Conservation (phyloP, 2,113 vertebrate genomes). For the Maccullochella peelii region DNA sequence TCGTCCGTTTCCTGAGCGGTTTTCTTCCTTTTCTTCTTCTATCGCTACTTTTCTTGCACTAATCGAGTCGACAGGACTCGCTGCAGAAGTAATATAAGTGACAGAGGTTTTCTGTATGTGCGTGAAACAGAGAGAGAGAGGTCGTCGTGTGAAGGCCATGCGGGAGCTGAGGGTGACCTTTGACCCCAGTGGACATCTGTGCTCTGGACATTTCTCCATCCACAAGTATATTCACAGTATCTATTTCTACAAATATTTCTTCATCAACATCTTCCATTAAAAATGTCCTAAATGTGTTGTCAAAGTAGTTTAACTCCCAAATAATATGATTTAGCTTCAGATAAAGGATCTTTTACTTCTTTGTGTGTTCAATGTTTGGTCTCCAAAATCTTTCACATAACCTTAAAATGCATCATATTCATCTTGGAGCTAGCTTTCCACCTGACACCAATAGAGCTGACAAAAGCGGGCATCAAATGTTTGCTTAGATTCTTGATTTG, state of each 20-base stretch:
- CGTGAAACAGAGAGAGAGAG: conserved; percentile 14
- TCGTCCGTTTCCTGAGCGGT: too few species aligned
- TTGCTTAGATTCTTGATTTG: too few species aligned
- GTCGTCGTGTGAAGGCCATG: conserved; percentile 19
- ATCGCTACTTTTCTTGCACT: too few species aligned
- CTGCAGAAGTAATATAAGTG: neutral
- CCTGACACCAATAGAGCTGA: neutral
- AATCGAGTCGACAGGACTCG: neutral
- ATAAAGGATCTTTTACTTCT: neutral
- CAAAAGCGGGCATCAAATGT: too few species aligned
- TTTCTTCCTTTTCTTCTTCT: neutral
- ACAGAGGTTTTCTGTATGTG: neutral
- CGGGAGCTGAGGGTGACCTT: conserved; percentile 43
- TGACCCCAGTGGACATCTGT: conserved; percentile 57
- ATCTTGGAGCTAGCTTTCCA: neutral
- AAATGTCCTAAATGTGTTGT: too few species aligned
- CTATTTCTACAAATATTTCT: neutral
- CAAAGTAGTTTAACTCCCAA: neutral
- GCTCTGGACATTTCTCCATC: conserved; percentile 20
- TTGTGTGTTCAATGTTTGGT: neutral
- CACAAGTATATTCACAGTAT: neutral
- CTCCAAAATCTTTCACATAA: neutral
- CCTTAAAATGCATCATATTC: neutral
- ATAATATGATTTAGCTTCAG: neutral
- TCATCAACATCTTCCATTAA: neutral